Percentiles rank a stretch among this genome's conserved stretches.
Conservation (phyloP, 2,888 invertebrate species). For the Spisula solida region DNA sequence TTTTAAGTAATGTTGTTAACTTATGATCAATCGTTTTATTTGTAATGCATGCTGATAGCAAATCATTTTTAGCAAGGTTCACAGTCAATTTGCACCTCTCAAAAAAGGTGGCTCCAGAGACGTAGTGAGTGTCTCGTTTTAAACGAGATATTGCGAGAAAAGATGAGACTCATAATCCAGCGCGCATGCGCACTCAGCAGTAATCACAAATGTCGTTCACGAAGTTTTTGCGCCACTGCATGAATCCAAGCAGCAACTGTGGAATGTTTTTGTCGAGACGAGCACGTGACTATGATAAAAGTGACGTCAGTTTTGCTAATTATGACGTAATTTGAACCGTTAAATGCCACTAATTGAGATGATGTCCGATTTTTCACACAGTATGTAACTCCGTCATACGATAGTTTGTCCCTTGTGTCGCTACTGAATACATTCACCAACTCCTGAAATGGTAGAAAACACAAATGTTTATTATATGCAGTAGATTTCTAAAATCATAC, state of each 20-base stretch:
- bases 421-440: slow-evolving; percentile 1
- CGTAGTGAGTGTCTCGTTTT: neutral
- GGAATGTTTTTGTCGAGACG: slow-evolving; percentile 41
- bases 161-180: slow-evolving; percentile 14
- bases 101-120: too few relatives aligned
- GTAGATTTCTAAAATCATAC: neutral
- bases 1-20: too few relatives aligned
- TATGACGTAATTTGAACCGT: slow-evolving; percentile 59
- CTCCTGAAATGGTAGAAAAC: slow-evolving; percentile 41
- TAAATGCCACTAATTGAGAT: slow-evolving; percentile 56
- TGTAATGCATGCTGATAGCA: too few relatives aligned
- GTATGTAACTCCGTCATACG: slow-evolving; percentile 53
- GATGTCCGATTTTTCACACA: slow-evolving; percentile 54
- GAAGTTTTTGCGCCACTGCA: slow-evolving; percentile 51
- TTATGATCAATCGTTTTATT: too few relatives aligned
- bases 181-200: neutral
- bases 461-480: too few relatives aligned
- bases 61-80: too few relatives aligned
- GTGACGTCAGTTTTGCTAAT: slow-evolving; percentile 55
- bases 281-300: slow-evolving; percentile 55
- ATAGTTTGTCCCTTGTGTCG: slow-evolving; percentile 27
- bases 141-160: neutral
- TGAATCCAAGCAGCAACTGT: slow-evolving; percentile 57
- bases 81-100: too few relatives aligned
- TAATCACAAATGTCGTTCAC: slow-evolving; percentile 42